Base-by-base conservation (phyloP, 2,113 vertebrate species). In the Pithys albifrons region DNA sequence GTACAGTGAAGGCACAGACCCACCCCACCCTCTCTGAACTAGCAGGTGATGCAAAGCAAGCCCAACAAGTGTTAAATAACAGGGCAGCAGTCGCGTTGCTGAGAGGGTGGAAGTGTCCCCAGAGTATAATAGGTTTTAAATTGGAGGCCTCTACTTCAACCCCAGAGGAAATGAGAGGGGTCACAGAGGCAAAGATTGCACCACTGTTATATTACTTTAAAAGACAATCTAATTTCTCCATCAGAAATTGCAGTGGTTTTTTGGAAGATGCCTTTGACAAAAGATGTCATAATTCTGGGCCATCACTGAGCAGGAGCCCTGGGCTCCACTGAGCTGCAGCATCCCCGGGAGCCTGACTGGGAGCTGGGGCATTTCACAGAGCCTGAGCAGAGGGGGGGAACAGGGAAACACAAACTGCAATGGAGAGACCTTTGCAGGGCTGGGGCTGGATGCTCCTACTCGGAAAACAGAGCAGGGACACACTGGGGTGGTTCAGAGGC, bases 101-200 rank as follows among this genome's bases (percentile, higher is more conserved):
- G 89, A 45, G 66, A 94, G 95, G 94, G 65, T 93, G 92, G 94
- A 14, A 57, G 89, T 93, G 65, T 33, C 95, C 72, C 96, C 51
- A 41, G 94, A 69, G 95, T 93, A 92, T 93, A 98, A 98, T 90
- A 91, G 97, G 95, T 95, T 97, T 97, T 95, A 97, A 98, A 98
- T 97, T 97, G 97, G 95, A 98, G 97, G 95, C 96, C 97, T 97
- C 93, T 97, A 72, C 97, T 97, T 97, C 97, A 98, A 98, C 96
- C 94, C 93, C 92, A 51, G 87, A 92, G 92, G 97, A 97, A 97
- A 98, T 96, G 97, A 97, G 97, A 96, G 95, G 96, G 97, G 94
- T 97, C 96, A 97, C 97, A 92, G 93, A 85, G 72, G 89, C 95
- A 91, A 88, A 96, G 97, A 97, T 95, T 91, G 96, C 97, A 89